Evolutionary conservation across 2,113 vertebrate genomes (phyloP).

Genomic region (Ceyx margarethae): DNA sequence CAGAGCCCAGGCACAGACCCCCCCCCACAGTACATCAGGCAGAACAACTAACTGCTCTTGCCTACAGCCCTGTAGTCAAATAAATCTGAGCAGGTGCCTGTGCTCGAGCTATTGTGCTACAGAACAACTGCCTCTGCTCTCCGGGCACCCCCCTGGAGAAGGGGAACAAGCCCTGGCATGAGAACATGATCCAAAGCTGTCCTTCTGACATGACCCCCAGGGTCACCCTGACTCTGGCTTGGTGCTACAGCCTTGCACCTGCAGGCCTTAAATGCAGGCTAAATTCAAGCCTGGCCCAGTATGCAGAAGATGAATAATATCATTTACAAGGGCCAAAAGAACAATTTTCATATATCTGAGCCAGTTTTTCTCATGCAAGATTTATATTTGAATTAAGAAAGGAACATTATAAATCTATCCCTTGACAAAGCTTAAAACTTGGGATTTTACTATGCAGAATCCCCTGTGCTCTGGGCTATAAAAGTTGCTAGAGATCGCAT

Average conservation of each 20-base stretch:
- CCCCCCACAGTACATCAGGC: background rate
- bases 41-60: conserved; percentile 9
- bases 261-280: conserved; percentile 24
- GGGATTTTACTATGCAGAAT: conserved; percentile 28
- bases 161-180: background rate
- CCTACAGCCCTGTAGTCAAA: conserved; percentile 38
- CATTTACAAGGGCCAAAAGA: conserved; percentile 35
- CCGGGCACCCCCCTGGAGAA: conserved; percentile 38
- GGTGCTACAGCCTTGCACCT: conserved; percentile 43
- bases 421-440: conserved; percentile 38
- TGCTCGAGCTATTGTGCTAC: background rate
- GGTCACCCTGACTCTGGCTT: background rate
- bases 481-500: conserved; percentile 20
- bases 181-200: background rate
- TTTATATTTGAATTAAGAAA: conserved; percentile 29
- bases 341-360: conserved; percentile 5
- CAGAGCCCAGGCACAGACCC: background rate
- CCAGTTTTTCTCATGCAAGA: conserved; percentile 6
- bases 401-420: conserved; percentile 44
- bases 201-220: background rate
- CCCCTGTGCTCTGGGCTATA: background rate
- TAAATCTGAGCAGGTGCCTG: conserved; percentile 38
- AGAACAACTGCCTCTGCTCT: conserved; percentile 36
- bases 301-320: conserved; percentile 25
- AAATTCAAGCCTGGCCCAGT: conserved; percentile 1